These are phyloP conservation scores for Fulmarus glacialis DNA, from an alignment of 2,113 vertebrate genomes.

Conservation along the genomic window DNA sequence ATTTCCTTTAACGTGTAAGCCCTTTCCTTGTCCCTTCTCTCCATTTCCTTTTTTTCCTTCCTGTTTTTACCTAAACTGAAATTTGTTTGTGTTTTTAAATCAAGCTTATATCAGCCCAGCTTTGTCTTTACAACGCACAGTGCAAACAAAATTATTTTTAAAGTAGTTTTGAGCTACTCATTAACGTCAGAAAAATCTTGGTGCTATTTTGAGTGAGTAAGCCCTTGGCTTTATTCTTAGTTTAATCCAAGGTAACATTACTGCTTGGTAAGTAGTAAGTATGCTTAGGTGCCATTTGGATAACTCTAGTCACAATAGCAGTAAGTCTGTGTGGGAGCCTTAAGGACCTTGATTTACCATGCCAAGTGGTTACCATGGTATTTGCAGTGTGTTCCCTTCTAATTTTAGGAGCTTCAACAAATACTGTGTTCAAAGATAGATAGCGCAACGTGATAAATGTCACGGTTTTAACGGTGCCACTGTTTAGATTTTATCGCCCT, in stretches of 20 bases:
- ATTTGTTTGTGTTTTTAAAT: not conserved
- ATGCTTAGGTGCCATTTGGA: not conserved
- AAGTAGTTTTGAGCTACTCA: not conserved
- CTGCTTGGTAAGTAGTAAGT: conserved; percentile 24
- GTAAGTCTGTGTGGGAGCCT: conserved; percentile 24
- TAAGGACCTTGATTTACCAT: conserved; percentile 36
- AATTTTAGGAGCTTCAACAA: conserved; percentile 52
- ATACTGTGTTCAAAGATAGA: conserved; percentile 52
- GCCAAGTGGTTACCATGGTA: conserved; percentile 64
- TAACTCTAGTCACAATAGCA: conserved; percentile 45
- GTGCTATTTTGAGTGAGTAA: not conserved
- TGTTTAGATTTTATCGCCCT: not conserved
- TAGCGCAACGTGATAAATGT: conserved; percentile 6
- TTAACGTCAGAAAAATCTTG: not conserved
- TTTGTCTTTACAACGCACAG: not conserved
- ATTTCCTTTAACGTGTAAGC: not conserved
- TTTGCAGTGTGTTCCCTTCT: conserved; percentile 47
- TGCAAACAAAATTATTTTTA: conserved; percentile 16
- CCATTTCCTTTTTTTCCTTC: not conserved
- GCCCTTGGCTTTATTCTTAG: not conserved
- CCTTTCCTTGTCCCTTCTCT: not conserved
- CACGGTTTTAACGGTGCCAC: not conserved
- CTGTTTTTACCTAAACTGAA: not conserved
- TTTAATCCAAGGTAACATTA: conserved; percentile 34
- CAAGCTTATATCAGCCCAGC: not conserved